Evolutionary conservation across 2,797 vertebrate genomes (phyloP).

Genomic region (Bradypodion ventrale): DNA sequence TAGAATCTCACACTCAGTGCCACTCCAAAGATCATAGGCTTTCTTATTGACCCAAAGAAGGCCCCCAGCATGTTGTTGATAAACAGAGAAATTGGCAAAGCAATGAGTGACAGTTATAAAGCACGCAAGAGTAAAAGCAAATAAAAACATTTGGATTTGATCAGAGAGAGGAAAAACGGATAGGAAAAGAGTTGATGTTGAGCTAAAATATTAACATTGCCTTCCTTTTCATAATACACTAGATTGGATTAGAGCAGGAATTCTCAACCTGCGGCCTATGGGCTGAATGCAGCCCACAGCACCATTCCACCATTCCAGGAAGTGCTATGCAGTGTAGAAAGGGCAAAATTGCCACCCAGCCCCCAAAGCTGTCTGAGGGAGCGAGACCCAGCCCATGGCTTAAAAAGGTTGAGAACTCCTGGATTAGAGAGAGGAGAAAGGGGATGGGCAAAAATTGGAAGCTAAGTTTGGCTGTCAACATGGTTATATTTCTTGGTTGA

Average conservation of each 20-base stretch:
- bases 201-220: background rate
- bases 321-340: too few relatives aligned
- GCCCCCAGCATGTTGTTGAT: constrained; percentile 37
- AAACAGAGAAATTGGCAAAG: constrained; percentile 24
- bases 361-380: too few relatives aligned
- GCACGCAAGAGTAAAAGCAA: constrained; percentile 31
- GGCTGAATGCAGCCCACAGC: too few relatives aligned
- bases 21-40: constrained; percentile 47
- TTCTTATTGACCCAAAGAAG: constrained; percentile 54
- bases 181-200: background rate
- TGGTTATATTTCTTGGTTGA: background rate
- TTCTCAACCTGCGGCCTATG: too few relatives aligned
- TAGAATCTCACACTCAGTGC: constrained; percentile 33
- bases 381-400: too few relatives aligned
- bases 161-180: background rate
- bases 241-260: too few relatives aligned
- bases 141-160: constrained; percentile 11
- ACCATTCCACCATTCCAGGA: too few relatives aligned
- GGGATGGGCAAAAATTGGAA: background rate
- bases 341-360: too few relatives aligned
- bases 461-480: background rate
- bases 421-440: background rate
- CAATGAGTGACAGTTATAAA: constrained; percentile 34
- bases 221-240: constrained; percentile 1
- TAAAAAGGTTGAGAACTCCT: too few relatives aligned